phyloP scores from a whole-genome alignment of 37 sponge, comb jelly and placozoan species.

The Cliona cf. orientalis region DNA sequence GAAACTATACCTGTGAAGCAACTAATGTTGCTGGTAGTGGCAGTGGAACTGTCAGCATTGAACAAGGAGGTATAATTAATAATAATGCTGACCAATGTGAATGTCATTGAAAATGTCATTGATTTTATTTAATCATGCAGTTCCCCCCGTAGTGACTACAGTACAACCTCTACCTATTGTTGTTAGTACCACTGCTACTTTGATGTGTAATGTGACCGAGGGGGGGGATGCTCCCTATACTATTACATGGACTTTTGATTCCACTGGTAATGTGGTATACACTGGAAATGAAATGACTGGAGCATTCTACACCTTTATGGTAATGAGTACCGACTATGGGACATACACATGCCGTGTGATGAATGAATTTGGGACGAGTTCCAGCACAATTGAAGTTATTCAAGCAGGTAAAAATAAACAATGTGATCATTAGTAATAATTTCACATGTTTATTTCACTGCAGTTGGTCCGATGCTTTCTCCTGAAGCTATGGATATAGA shows the following conservation, averaged over 20 bases:
- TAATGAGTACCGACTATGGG: conserved; percentile 18
- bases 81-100: background rate
- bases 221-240: too few species aligned
- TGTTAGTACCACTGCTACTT: background rate
- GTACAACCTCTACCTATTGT: background rate
- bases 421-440: background rate
- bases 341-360: conserved; percentile 29
- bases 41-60: background rate
- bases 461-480: conserved; percentile 3
- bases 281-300: background rate
- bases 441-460: background rate
- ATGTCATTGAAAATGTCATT: background rate
- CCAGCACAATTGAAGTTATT: background rate
- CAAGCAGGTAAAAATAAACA: conserved; percentile 15
- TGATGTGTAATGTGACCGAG: background rate
- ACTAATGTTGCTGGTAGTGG: conserved; percentile 1
- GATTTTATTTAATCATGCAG: too few species aligned
- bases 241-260: too few species aligned
- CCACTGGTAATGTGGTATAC: background rate
- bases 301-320: background rate
- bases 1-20: background rate
- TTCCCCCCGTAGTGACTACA: background rate
- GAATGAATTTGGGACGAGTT: background rate
- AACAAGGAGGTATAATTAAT: background rate
- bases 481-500: background rate